Evolutionary conservation across 2,797 vertebrate species (phyloP).

Genomic region (Netta rufina): DNA sequence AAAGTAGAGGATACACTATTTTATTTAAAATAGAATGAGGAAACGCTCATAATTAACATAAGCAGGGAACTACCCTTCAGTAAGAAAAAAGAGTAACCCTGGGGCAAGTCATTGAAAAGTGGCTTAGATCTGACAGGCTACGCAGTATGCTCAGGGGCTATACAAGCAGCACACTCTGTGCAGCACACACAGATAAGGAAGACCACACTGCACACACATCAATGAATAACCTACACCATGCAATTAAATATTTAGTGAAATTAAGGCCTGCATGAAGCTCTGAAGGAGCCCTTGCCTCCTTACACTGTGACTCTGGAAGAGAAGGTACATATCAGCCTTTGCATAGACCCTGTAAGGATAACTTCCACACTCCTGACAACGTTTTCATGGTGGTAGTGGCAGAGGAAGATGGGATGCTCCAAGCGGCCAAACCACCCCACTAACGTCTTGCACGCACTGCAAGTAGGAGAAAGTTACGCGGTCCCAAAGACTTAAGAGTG

Average conservation of each 20-base stretch:
- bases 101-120: neutral
- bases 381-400: accelerated
- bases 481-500: neutral
- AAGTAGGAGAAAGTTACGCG: accelerated
- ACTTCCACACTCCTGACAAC: neutral
- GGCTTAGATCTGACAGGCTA: neutral
- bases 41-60: slow-evolving; percentile 6
- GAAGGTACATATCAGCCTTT: neutral
- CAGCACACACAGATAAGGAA: neutral
- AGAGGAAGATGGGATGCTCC: neutral
- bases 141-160: neutral
- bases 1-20: neutral
- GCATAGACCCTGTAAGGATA: neutral
- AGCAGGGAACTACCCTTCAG: neutral
- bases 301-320: neutral
- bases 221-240: neutral
- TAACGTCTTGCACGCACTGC: neutral
- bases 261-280: neutral
- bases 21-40: neutral
- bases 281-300: neutral
- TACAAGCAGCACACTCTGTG: neutral
- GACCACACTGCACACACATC: neutral
- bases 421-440: neutral
- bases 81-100: slow-evolving; percentile 21
- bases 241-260: slow-evolving; percentile 37